phyloP scores from a whole-genome alignment of 2,113 vertebrate genomes.

The Monopterus albus region DNA sequence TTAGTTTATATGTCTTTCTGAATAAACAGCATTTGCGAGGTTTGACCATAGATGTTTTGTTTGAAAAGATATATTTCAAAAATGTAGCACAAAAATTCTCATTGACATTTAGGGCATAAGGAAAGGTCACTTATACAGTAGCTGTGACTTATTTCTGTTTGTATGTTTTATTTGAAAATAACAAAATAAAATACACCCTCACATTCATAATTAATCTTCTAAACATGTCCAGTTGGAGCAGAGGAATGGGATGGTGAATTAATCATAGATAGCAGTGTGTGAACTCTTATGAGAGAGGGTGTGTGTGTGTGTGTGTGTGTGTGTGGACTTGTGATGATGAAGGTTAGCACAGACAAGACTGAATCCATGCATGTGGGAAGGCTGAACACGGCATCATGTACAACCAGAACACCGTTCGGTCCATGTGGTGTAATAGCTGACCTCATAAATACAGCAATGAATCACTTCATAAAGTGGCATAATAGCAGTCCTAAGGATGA shows the following conservation, averaged over 20 bases:
- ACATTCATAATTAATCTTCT: constrained; percentile 56
- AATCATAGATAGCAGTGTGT: constrained; percentile 51
- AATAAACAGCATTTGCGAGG: too few relatives aligned
- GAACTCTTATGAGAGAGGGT: neutral
- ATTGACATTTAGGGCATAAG: neutral
- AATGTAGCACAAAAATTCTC: neutral
- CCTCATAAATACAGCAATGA: constrained; percentile 37
- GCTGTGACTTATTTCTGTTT: neutral
- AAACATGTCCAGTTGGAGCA: too few relatives aligned
- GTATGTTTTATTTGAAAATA: neutral
- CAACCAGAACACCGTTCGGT: neutral
- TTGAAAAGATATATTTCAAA: neutral
- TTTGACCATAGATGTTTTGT: neutral
- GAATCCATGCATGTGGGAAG: neutral
- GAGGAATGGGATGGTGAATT: constrained; percentile 54
- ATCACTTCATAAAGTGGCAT: too few relatives aligned
- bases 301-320: neutral
- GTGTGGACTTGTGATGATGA: constrained; percentile 32
- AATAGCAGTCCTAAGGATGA: too few relatives aligned
- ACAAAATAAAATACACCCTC: constrained; percentile 16
- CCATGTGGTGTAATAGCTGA: constrained; percentile 18
- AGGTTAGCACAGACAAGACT: constrained; percentile 16
- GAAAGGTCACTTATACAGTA: too few relatives aligned
- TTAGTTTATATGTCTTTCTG: too few relatives aligned
- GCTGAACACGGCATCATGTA: constrained; percentile 10